Evolutionary conservation across 2,888 invertebrate species (phyloP).

Genomic region (Cosmia trapezina): DNA sequence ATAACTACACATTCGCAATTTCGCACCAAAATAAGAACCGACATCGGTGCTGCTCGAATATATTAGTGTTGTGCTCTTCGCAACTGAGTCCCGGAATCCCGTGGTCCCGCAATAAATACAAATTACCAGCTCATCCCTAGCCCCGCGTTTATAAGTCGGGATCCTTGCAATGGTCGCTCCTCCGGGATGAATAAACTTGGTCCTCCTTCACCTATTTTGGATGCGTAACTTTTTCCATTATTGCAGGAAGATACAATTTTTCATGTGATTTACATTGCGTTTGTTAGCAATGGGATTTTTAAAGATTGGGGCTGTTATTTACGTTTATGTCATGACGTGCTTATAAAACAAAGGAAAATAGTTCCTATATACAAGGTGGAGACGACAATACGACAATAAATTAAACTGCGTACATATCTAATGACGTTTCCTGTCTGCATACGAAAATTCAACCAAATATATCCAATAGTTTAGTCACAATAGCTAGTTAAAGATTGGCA

Average conservation of each 20-base stretch:
- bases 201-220: slow-evolving; percentile 38
- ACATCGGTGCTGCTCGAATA: slow-evolving; percentile 32
- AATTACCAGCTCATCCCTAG: slow-evolving; percentile 65
- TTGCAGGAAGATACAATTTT: slow-evolving; percentile 24
- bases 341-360: slow-evolving; percentile 1
- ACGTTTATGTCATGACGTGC: not conserved
- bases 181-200: slow-evolving; percentile 49
- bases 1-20: not conserved
- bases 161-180: slow-evolving; percentile 50
- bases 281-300: slow-evolving; percentile 22
- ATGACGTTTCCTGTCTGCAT: too few relatives aligned
- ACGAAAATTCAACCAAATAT: too few relatives aligned
- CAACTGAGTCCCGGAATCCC: slow-evolving; percentile 46
- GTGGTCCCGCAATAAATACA: slow-evolving; percentile 67
- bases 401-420: too few relatives aligned
- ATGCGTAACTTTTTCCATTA: slow-evolving; percentile 46
- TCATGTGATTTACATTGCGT: slow-evolving; percentile 35
- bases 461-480: too few relatives aligned
- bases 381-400: too few relatives aligned
- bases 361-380: too few relatives aligned
- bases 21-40: slow-evolving; percentile 16
- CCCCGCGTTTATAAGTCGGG: slow-evolving; percentile 58
- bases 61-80: slow-evolving; percentile 46
- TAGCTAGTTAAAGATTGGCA: too few relatives aligned
- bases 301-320: slow-evolving; percentile 15